phyloP scores from a whole-genome alignment of 2,797 vertebrate genomes.

The Allenopithecus nigroviridis region DNA sequence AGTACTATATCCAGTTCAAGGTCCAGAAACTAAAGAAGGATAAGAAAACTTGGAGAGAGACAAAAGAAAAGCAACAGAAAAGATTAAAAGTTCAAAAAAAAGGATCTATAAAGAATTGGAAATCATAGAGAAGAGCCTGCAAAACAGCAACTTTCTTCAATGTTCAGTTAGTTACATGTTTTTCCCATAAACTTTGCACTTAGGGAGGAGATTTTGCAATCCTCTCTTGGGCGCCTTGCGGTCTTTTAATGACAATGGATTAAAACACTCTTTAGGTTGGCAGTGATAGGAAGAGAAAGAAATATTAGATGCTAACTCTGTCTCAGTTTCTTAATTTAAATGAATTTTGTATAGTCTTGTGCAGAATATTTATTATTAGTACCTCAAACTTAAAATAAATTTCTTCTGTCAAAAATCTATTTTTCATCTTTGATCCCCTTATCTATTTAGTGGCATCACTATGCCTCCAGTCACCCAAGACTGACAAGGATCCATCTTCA shows the following conservation, averaged over 20 bases:
- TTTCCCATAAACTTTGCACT: conserved; percentile 48
- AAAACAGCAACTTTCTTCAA: conserved; percentile 8
- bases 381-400: neutral
- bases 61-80: conserved; percentile 49
- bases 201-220: neutral
- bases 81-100: conserved; percentile 56
- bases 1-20: neutral
- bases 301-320: conserved; percentile 1
- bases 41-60: conserved; percentile 55
- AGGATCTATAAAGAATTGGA: conserved; percentile 10
- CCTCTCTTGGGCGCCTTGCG: neutral
- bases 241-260: conserved; percentile 9
- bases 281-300: neutral
- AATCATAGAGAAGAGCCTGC: neutral
- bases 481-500: neutral
- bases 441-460: neutral
- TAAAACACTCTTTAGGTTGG: neutral
- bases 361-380: neutral
- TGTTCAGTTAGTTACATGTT: conserved; percentile 5
- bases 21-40: conserved; percentile 47
- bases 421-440: neutral
- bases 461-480: neutral
- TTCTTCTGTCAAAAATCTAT: neutral
- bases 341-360: neutral
- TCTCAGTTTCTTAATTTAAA: conserved; percentile 21